Conservation (phyloP, 2,888 invertebrate species). For the Colostygia pectinataria region DNA sequence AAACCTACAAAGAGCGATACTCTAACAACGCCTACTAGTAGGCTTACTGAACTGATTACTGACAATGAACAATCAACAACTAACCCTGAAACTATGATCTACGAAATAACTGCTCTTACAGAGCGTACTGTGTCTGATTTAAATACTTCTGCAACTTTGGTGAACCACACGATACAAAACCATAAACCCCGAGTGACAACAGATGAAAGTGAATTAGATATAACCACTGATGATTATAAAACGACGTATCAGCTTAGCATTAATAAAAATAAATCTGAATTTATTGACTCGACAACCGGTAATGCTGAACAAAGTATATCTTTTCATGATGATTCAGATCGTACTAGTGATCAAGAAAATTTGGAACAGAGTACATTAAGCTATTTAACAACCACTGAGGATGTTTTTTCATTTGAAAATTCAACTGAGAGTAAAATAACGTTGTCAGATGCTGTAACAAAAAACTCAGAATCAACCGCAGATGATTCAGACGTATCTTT, state of each 20-base stretch:
- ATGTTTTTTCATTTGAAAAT: neutral
- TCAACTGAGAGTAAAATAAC: neutral
- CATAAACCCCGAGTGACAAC: neutral
- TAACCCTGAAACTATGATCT: neutral
- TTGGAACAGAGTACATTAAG: neutral
- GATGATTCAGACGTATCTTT: neutral
- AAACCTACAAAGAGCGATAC: too few species aligned
- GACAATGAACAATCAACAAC: neutral
- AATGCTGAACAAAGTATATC: neutral
- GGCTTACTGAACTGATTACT: neutral
- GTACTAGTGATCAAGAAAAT: neutral
- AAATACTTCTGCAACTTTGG: slow-evolving; percentile 2
- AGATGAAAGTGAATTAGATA: neutral
- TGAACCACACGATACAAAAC: neutral
- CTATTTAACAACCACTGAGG: neutral
- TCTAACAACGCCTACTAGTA: neutral
- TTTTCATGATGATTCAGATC: neutral
- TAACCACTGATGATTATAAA: neutral
- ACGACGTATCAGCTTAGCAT: neutral
- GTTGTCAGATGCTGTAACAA: neutral
- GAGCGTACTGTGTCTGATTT: neutral
- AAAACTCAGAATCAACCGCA: neutral
- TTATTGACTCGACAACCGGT: neutral
- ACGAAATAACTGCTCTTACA: slow-evolving; percentile 1
- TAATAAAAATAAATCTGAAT: neutral